Evolutionary conservation across 2,113 vertebrate species (phyloP), one percentile per base, ranked within the genome.

Genomic region (Phoxinus phoxinus): DNA sequence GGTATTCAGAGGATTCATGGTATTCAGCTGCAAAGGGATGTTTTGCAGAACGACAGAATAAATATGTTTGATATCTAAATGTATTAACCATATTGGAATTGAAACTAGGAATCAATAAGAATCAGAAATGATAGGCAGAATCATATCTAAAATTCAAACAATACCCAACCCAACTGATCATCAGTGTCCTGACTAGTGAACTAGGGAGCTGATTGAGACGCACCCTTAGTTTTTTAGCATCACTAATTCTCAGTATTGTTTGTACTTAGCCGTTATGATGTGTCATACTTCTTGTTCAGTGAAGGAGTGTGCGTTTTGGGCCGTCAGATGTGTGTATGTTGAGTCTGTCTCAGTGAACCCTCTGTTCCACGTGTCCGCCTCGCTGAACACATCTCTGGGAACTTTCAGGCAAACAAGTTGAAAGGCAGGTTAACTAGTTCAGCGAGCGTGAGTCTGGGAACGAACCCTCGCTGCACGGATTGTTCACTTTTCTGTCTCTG

Each of bases 361-460:
- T 51, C 73, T 46, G 56, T 25, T 65, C 41, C n/a, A 32, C 12
- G 17, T 0, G 4, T 41, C 10, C 41, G 51, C 65, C 46, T 72
- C 48, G 10, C 23, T 32, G 11, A 83, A 72, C 81, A 25, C 32
- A 41, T 63, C 56, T 56, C 41, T 86, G 77, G 77, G 65, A 74
- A 86, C 72, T 30, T 59, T 63, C 76, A 72, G n/a, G 32, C 65
- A 17, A 56, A 56, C 75, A 37, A 44, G 84, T 61, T 81, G 48
- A 79, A 81, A 86, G 41, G 46, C 85, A 74, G 67, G 77, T 81
- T 73, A 74, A 61, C 69, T 51, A 35, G 71, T 46, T 61, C n/a
- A 51, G 41, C 3, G 37, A 76, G 63, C 44, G 12, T 11, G 27
- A n/a, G 53, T 23, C 74, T 82, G 74, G 84, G 84, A 78, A 79